phyloP scores from a whole-genome alignment of 2,113 vertebrate species.

The Scalopus aquaticus region DNA sequence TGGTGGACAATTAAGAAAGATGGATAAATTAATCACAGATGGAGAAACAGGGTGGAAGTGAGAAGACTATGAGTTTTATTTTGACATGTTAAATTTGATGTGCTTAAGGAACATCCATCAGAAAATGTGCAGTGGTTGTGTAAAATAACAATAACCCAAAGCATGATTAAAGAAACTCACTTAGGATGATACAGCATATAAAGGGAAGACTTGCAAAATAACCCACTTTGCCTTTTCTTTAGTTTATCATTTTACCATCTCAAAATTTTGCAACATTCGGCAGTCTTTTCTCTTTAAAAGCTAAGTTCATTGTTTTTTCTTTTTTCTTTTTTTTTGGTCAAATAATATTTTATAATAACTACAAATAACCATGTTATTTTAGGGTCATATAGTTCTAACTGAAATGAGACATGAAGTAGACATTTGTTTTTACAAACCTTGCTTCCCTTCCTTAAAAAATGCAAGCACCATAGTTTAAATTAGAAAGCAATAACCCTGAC shows the following conservation, averaged over 20 bases:
- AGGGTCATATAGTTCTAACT: neutral
- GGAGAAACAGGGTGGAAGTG: neutral
- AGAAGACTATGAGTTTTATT: neutral
- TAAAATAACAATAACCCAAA: slow-evolving; percentile 15
- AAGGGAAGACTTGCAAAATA: neutral
- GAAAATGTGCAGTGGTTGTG: neutral
- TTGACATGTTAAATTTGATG: neutral
- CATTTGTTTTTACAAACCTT: neutral
- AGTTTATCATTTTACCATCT: neutral
- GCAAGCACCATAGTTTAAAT: neutral
- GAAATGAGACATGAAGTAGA: neutral
- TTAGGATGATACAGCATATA: neutral
- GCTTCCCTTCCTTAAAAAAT: neutral
- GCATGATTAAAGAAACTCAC: neutral
- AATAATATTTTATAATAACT: neutral
- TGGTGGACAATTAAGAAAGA: neutral
- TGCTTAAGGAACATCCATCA: neutral
- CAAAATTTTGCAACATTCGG: neutral
- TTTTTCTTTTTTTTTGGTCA: neutral
- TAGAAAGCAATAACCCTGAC: neutral
- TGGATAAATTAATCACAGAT: neutral
- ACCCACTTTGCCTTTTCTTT: neutral
- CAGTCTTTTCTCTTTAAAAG: neutral
- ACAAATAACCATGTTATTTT: neutral
- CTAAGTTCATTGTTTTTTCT: neutral